Conservation (phyloP, 2,113 vertebrate genomes). For the Lucifuga dentata region DNA sequence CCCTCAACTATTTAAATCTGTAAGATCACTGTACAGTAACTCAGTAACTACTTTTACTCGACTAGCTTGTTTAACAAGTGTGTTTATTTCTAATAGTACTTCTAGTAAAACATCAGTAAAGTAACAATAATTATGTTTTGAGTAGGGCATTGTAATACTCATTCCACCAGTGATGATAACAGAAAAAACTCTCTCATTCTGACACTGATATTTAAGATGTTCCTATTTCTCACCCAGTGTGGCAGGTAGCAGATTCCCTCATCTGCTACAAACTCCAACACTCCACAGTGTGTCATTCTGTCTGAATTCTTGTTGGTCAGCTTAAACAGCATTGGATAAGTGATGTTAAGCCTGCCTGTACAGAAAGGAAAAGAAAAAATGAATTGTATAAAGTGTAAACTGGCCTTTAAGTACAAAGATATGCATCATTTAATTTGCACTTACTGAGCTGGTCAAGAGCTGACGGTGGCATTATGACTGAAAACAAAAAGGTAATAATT, state of each 20-base stretch:
- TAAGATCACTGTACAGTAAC: too few species aligned
- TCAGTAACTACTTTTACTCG: too few species aligned
- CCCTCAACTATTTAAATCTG: too few species aligned
- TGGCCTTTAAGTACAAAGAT: background rate
- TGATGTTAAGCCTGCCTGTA: slow-evolving; percentile 96
- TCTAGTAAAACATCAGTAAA: too few species aligned
- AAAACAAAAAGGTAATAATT: slow-evolving; percentile 52
- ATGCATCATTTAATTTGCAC: slow-evolving; percentile 61
- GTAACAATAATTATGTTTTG: too few species aligned
- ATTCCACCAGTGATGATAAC: too few species aligned
- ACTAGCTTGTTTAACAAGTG: too few species aligned
- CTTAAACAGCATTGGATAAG: slow-evolving; percentile 98
- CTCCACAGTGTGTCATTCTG: slow-evolving; percentile 96
- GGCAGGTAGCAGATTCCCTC: slow-evolving; percentile 98
- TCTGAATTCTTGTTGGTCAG: slow-evolving; percentile 98
- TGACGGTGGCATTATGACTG: slow-evolving; percentile 99
- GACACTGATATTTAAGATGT: background rate
- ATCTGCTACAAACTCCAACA: slow-evolving; percentile 97
- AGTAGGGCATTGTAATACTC: too few species aligned
- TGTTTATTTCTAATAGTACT: too few species aligned
- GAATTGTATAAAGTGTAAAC: background rate
- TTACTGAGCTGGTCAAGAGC: slow-evolving; percentile 99
- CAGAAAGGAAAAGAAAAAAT: background rate
- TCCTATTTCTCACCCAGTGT: slow-evolving; percentile 90
- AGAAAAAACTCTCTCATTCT: background rate